phyloP scores from a whole-genome alignment of 2,113 vertebrate species.

The Calidris pygmaea region DNA sequence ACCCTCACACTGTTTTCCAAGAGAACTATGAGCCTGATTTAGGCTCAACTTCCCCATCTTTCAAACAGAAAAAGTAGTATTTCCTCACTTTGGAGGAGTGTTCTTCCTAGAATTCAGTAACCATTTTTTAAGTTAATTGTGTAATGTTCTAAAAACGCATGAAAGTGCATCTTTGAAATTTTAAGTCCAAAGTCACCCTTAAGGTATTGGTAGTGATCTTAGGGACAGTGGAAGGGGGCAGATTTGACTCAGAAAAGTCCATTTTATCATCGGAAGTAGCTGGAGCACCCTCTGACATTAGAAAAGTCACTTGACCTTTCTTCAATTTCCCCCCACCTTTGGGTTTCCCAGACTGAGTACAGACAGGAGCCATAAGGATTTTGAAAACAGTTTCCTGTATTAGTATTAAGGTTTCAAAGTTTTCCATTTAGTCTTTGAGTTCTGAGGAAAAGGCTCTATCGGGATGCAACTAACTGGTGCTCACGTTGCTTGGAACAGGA shows the following conservation, averaged over 20 bases:
- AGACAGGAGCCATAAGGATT: background rate
- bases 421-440: background rate
- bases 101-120: background rate
- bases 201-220: background rate
- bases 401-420: background rate
- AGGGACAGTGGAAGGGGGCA: background rate
- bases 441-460: background rate
- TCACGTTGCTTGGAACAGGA: slow-evolving; percentile 66
- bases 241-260: background rate
- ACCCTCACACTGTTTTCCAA: background rate
- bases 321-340: background rate
- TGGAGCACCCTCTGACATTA: background rate
- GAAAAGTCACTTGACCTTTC: background rate
- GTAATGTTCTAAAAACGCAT: background rate
- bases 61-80: background rate
- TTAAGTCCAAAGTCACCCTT: background rate
- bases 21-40: background rate
- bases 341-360: background rate
- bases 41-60: background rate
- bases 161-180: background rate
- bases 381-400: background rate
- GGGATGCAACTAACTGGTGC: background rate
- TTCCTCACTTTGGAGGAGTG: background rate
- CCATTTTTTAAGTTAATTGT: background rate
- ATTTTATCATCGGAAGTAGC: background rate